These are phyloP conservation scores for Rhamphomyia laevipes DNA, from an alignment of 2,888 invertebrate genomes.

Conservation along the genomic window DNA sequence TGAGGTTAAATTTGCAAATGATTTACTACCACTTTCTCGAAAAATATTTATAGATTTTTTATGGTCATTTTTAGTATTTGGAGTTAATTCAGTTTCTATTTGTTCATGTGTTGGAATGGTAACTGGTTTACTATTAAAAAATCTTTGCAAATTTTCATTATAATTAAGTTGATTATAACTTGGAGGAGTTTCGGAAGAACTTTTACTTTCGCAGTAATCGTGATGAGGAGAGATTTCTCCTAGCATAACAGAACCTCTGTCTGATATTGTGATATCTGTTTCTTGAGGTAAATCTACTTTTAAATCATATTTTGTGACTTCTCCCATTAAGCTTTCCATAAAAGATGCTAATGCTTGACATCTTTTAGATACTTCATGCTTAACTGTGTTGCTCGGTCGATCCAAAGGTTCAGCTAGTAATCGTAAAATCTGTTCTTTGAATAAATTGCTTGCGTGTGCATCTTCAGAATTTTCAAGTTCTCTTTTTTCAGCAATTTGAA, in stretches of 20 bases:
- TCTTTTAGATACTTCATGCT: constrained; percentile 53
- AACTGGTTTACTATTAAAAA: constrained; percentile 54
- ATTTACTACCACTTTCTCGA: constrained; percentile 47
- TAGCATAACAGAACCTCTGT: constrained; percentile 68
- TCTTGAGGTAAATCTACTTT: constrained; percentile 49
- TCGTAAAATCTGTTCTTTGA: constrained; percentile 54
- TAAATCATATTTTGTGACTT: constrained; percentile 46
- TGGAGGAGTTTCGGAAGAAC: constrained; percentile 65
- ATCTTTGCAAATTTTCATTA: constrained; percentile 64
- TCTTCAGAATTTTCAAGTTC: constrained; percentile 45
- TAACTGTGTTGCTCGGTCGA: constrained; percentile 44
- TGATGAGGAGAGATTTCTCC: constrained; percentile 78
- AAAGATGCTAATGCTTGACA: constrained; percentile 62
- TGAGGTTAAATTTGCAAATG: constrained; percentile 45
- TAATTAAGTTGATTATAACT: constrained; percentile 80
- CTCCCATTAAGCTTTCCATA: constrained; percentile 64
- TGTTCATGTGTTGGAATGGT: constrained; percentile 45
- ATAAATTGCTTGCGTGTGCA: constrained; percentile 44
- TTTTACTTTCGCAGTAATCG: constrained; percentile 66
- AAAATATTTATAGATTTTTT: constrained; percentile 25
- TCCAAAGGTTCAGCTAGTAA: constrained; percentile 51
- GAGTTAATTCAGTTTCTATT: constrained; percentile 24
- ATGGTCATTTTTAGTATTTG: constrained; percentile 7
- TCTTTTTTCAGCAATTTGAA: constrained; percentile 39
- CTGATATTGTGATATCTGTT: constrained; percentile 43